Base-by-base conservation (phyloP, 2,888 invertebrate species). In the Axea sp. region DNA sequence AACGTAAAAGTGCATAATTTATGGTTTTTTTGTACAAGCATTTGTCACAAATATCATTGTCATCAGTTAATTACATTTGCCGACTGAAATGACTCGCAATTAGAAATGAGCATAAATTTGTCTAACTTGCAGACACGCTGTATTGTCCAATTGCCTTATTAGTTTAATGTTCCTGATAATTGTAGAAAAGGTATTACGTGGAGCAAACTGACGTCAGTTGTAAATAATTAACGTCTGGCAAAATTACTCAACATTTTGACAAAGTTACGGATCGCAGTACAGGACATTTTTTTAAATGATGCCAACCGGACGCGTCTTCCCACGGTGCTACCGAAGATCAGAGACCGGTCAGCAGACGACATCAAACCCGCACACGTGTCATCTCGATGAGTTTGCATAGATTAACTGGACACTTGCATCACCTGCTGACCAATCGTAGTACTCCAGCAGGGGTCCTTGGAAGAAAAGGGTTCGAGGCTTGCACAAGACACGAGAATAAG, bases 341-440 rank as follows among this genome's bases (percentile, higher is more conserved):
- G 62, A 80, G 82, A 83, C 85, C 82, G 85, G 85, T 84, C 83
- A 81, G 81, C 82, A 83, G 80, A 80, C 81, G 82, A 82, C 80
- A 81, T 75, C 77, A 76, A 76, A 78, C 74, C 68, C 76, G 78
- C 78, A 79, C 80, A 76, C 80, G 79, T 77, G 77, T 77, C 78
- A 77, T 77, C 60, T 64, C 72, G 73, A 71, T 72, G 73, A 73
- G 76, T 39, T 57, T 75, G 76, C 73, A 75, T 73, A 75, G 71
- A 74, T 78, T 75, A 75, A 77, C 59, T 59, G 68, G 62, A 59
- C 68, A 67, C 75, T 68, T 64, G 69, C 76, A 71, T 77, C 80
- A 81, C 81, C 81, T 81, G 81, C 78, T 76, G 76, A 71, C 76
- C 74, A 76, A 72, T 76, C 65, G 74, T 69, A 60, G 59, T 75